Conservation (phyloP, 2,888 invertebrate genomes). For the Lepidochrysops patricia region DNA sequence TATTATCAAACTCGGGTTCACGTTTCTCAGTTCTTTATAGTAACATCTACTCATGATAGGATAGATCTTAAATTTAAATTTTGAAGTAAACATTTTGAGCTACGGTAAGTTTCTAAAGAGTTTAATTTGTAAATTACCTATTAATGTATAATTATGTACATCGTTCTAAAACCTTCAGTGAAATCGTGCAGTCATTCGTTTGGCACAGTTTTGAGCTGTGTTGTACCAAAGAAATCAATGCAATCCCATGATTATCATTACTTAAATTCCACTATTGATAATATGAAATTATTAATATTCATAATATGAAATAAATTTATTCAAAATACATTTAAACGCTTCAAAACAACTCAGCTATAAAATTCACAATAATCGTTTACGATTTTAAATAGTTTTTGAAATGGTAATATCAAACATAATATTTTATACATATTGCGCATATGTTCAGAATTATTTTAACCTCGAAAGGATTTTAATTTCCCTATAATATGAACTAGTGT, state of each 20-base stretch:
- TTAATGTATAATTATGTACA: slow-evolving; percentile 65
- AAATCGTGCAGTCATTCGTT: slow-evolving; percentile 33
- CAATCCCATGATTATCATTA: slow-evolving; percentile 5
- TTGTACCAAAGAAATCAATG: slow-evolving; percentile 22
- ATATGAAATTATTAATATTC: slow-evolving; percentile 2
- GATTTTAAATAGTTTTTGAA: background rate
- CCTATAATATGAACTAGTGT: too few species aligned
- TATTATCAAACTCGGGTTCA: slow-evolving; percentile 3
- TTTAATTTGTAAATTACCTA: slow-evolving; percentile 42
- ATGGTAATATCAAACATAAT: background rate
- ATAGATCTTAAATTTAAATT: slow-evolving; percentile 52
- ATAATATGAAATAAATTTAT: background rate
- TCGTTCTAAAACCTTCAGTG: slow-evolving; percentile 53
- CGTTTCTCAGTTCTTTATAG: slow-evolving; percentile 25
- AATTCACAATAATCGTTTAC: background rate
- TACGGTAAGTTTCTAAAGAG: slow-evolving; percentile 54
- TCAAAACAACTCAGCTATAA: background rate
- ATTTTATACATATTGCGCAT: background rate
- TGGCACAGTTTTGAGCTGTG: slow-evolving; percentile 55
- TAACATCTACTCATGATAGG: slow-evolving; percentile 41
- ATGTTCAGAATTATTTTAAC: too few species aligned
- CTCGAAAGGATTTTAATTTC: too few species aligned
- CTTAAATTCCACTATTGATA: background rate
- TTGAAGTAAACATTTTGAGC: slow-evolving; percentile 60
- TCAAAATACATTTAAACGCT: background rate